Conservation (phyloP, 2,888 invertebrate genomes). For the Metalampra italica region DNA sequence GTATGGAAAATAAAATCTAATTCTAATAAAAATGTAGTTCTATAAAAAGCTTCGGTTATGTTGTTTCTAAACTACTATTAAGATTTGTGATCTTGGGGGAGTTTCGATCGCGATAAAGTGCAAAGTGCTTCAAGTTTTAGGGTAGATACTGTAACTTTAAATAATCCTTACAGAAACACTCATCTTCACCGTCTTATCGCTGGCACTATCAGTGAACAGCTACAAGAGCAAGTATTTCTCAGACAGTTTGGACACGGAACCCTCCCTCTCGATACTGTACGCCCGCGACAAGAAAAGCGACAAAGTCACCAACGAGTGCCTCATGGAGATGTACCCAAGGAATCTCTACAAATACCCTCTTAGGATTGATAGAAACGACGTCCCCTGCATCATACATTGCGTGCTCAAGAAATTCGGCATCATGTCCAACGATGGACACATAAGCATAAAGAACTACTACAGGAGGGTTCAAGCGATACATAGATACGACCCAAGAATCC, state of each 20-base stretch:
- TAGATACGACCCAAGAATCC: constrained; percentile 62
- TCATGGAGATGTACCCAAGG: constrained; percentile 66
- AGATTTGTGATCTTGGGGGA: no score
- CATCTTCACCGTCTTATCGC: constrained; percentile 31
- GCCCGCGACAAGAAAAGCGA: constrained; percentile 64
- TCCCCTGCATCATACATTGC: constrained; percentile 69
- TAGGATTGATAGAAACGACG: constrained; percentile 59
- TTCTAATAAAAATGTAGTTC: no score
- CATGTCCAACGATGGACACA: constrained; percentile 63
- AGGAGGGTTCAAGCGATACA: constrained; percentile 64
- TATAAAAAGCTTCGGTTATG: no score
- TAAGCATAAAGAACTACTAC: constrained; percentile 67
- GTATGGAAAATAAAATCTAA: no score
- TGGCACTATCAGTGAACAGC: constrained; percentile 37
- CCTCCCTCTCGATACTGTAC: constrained; percentile 60
- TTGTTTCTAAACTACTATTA: no score
- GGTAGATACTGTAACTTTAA: background rate
- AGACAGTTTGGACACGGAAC: constrained; percentile 55
- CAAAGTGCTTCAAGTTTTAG: no score
- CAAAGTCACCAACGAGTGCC: constrained; percentile 53
- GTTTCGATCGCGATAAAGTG: no score
- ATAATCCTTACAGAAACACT: constrained; percentile 52
- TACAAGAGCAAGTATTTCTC: constrained; percentile 53
- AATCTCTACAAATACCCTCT: constrained; percentile 64
- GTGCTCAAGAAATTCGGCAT: constrained; percentile 70